Evolutionary conservation across 2,797 vertebrate genomes (phyloP).

Genomic region (Clarias platycephalus): DNA sequence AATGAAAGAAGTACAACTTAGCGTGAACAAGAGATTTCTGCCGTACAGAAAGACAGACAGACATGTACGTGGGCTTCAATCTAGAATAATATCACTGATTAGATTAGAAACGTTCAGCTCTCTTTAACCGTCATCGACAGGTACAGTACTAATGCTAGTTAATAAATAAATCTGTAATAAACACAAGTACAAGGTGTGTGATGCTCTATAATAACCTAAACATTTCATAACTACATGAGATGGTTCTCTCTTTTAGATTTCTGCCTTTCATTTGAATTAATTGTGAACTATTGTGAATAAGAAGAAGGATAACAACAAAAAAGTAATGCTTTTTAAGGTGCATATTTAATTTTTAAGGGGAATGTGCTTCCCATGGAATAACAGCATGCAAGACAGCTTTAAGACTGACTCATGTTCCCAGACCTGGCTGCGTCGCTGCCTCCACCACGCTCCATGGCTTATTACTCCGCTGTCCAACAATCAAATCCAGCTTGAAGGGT

Average conservation of each 20-base stretch:
- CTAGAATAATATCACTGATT: too few species aligned
- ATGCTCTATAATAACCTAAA: background rate
- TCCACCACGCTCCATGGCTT: slow-evolving; percentile 89
- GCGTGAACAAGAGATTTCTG: too few species aligned
- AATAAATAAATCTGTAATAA: slow-evolving; percentile 20
- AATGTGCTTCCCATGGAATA: background rate
- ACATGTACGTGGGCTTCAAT: too few species aligned
- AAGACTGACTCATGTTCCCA: slow-evolving; percentile 3
- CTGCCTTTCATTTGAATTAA: background rate
- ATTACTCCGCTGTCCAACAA: slow-evolving; percentile 87
- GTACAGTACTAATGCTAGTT: background rate
- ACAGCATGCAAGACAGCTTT: background rate
- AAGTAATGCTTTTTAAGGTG: too few species aligned
- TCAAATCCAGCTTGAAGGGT: slow-evolving; percentile 87
- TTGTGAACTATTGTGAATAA: background rate
- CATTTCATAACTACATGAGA: background rate
- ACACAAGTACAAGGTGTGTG: background rate
- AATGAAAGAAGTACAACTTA: too few species aligned
- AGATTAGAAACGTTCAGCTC: too few species aligned
- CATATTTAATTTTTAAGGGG: background rate
- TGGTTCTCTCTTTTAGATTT: background rate
- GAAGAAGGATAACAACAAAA: too few species aligned
- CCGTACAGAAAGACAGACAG: too few species aligned
- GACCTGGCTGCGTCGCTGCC: slow-evolving; percentile 86
- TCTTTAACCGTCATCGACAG: too few species aligned